Percentiles rank a stretch among this genome's conserved stretches.
Conservation (phyloP, 2,113 vertebrate genomes). For the Ptyas mucosa region DNA sequence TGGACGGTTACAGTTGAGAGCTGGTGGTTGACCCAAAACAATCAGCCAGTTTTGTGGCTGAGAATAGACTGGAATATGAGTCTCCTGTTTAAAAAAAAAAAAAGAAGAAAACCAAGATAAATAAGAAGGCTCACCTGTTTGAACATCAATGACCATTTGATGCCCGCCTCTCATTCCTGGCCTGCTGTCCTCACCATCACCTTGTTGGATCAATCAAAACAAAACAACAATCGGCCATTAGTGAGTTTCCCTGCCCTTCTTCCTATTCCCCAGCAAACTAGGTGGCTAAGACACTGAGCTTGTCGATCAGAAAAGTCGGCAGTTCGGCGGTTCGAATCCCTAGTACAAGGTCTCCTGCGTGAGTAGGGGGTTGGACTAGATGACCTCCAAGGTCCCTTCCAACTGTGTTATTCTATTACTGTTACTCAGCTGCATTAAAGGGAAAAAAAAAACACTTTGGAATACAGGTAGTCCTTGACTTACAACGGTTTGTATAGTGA, state of each 20-base stretch:
- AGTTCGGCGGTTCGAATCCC: too few relatives aligned
- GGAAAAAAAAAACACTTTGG: background rate
- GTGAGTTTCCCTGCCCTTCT: background rate
- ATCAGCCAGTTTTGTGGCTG: background rate
- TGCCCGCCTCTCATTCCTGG: slow-evolving; percentile 98
- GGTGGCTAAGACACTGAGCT: too few relatives aligned
- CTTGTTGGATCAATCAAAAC: slow-evolving; percentile 67
- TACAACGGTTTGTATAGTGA: background rate
- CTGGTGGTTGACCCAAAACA: background rate
- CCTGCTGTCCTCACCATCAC: slow-evolving; percentile 91
- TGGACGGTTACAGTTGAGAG: background rate
- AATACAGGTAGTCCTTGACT: background rate
- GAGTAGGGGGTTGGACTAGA: too few relatives aligned
- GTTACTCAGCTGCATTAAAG: background rate
- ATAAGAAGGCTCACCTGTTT: slow-evolving; percentile 81
- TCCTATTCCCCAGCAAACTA: background rate
- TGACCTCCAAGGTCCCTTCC: too few relatives aligned
- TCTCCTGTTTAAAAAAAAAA: slow-evolving; percentile 2
- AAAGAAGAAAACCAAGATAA: background rate
- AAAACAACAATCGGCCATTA: background rate
- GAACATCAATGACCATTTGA: slow-evolving; percentile 99
- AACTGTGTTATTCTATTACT: too few relatives aligned
- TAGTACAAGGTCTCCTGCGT: too few relatives aligned
- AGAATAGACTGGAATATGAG: background rate
- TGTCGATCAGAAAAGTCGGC: too few relatives aligned